phyloP scores from a whole-genome alignment of 1,140 invertebrate genomes.

The Aethina tumida region DNA sequence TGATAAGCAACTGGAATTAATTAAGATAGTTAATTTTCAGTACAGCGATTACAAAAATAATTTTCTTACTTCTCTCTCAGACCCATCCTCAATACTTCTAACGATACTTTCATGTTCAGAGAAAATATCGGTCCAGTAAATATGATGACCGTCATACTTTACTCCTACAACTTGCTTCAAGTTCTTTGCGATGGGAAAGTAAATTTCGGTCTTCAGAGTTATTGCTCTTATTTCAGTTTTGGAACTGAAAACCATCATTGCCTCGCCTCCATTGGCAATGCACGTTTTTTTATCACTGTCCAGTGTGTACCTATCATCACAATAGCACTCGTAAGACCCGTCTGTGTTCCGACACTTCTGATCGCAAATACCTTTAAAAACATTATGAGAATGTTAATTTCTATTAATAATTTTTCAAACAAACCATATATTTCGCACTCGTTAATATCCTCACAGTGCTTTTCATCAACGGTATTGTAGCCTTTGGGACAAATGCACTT shows the following conservation, averaged over 20 bases:
- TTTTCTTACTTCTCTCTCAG: conserved; percentile 41
- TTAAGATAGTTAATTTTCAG: conserved; percentile 1
- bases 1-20: conserved; percentile 40
- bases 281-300: conserved; percentile 59
- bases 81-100: conserved; percentile 44
- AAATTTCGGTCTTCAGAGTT: conserved; percentile 38
- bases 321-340: conserved; percentile 71
- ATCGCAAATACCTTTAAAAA: conserved; percentile 52
- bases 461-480: conserved; percentile 30
- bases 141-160: conserved; percentile 48
- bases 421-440: conserved; percentile 64
- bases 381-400: neutral
- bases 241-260: conserved; percentile 53
- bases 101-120: conserved; percentile 55
- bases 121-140: conserved; percentile 68
- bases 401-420: conserved; percentile 9
- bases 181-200: conserved; percentile 38
- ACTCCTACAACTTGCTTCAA: conserved; percentile 56
- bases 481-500: conserved; percentile 40
- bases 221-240: conserved; percentile 40
- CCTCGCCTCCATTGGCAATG: conserved; percentile 51
- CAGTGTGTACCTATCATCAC: conserved; percentile 62
- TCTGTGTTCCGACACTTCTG: conserved; percentile 71
- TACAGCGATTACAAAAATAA: neutral
- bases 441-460: conserved; percentile 52